These are phyloP conservation scores for Acropternis orthonyx DNA, from an alignment of 2,797 vertebrate genomes.

Conservation along the genomic window DNA sequence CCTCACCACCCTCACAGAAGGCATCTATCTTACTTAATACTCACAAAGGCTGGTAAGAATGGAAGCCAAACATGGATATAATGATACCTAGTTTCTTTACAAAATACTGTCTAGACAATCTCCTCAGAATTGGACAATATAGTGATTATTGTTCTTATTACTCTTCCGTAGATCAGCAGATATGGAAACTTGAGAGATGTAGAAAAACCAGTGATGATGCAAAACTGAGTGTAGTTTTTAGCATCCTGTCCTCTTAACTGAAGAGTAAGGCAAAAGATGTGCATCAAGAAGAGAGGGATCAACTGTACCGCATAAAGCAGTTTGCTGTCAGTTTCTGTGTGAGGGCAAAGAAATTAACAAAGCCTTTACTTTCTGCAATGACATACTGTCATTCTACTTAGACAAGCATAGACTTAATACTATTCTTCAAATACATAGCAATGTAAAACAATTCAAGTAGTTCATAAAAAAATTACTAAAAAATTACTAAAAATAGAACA, in stretches of 20 bases:
- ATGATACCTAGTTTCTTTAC: not conserved
- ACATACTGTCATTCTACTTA: not conserved
- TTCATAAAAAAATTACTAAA: no score
- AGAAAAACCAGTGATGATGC: not conserved
- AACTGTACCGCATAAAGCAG: not conserved
- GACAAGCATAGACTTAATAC: not conserved
- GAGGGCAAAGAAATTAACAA: not conserved
- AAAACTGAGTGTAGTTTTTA: not conserved
- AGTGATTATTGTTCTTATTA: not conserved
- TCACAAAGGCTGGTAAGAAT: not conserved
- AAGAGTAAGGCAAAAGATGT: not conserved
- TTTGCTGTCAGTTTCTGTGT: not conserved
- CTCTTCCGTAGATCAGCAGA: not conserved
- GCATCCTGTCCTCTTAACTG: not conserved
- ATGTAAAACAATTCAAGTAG: not conserved
- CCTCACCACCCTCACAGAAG: not conserved
- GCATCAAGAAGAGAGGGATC: not conserved
- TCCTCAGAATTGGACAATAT: not conserved
- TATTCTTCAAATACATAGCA: not conserved
- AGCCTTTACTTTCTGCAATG: not conserved
- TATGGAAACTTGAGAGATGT: not conserved
- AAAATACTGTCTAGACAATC: not conserved
- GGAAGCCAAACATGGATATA: not conserved
- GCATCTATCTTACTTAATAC: not conserved
- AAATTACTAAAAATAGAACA: not conserved